Base-by-base conservation (phyloP, 30 jellyfish, hydroid and myxozoan species). In the Cassiopea xamachana region DNA sequence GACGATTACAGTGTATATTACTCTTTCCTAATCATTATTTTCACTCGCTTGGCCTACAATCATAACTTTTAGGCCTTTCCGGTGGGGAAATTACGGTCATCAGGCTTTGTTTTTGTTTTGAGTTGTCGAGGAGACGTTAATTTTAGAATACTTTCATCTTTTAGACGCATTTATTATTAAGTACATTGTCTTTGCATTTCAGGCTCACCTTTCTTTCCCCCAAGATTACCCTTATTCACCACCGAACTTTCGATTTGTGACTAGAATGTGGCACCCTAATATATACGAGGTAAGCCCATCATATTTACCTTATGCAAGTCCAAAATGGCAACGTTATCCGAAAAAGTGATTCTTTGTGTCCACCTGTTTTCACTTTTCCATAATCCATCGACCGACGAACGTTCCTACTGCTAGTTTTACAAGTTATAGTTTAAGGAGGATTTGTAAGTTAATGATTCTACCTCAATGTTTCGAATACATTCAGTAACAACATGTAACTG, bases 261-360 rank as follows among this genome's bases (percentile, higher is more conserved):
- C 98, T 1, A 94, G 87, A 69, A 94, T 94, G 98, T 94, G 98
- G 98, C 98, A 94, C 69, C 98, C 98, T 17, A 94, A 94, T 71
- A 94, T 94, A 19, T 94, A 94, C 75, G 98, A 94, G 98, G 98
- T 94, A 77, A 14, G 87, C 61, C 62, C 1, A 46, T 19, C 69
- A 4, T 15, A 15, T 9, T 7, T 46, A 5, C 2, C 17, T 45
- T 43, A 12, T 55, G 64, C 7, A 55, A 55, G 64, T 3, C 64
- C 7, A 55, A 55, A 3, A 55, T 6, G 62, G 84, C 7, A 3
- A 27, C 8, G 55, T 5, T 27, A 5, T 3, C 7, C 10, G 7
- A 10, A 55, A 0, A 10, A 55, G 10, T 55, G 64, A 55, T 55
- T 55, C 64, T 55, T 55, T 55, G 64, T 55, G 7, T 55, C 12